phyloP scores from a whole-genome alignment of 2,113 vertebrate genomes.

The Chionomys nivalis region DNA sequence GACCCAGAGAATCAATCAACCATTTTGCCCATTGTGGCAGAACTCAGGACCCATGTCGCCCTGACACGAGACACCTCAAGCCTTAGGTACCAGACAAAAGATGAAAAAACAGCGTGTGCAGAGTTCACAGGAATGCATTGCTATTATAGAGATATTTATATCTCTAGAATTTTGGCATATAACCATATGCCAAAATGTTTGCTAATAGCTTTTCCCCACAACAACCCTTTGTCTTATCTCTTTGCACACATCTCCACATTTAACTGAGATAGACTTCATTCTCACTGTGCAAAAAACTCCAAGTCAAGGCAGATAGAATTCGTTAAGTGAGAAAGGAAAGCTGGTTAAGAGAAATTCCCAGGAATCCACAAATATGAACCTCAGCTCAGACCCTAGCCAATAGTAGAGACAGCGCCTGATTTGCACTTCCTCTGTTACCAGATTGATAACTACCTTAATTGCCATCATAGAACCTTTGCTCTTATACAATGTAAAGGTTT shows the following conservation, averaged over 20 bases:
- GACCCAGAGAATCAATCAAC: background rate
- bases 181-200: conserved; percentile 2
- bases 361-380: no score
- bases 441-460: no score
- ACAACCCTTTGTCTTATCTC: background rate
- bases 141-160: background rate
- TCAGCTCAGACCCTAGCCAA: no score
- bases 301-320: background rate
- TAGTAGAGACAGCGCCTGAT: no score
- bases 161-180: no score
- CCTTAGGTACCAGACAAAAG: fast-evolving
- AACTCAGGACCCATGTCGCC: fast-evolving
- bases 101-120: conserved; percentile 45
- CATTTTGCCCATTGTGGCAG: conserved; percentile 64
- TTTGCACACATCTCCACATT: background rate
- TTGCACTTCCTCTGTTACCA: no score
- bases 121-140: background rate
- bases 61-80: fast-evolving
- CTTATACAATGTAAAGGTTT: no score
- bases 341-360: background rate
- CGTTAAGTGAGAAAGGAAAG: background rate
- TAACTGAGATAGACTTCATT: background rate
- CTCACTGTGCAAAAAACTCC: background rate
- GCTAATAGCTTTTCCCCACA: background rate
- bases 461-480: no score